Evolutionary conservation across 2,113 vertebrate species (phyloP).

Genomic region (Triplophysa rosa): DNA sequence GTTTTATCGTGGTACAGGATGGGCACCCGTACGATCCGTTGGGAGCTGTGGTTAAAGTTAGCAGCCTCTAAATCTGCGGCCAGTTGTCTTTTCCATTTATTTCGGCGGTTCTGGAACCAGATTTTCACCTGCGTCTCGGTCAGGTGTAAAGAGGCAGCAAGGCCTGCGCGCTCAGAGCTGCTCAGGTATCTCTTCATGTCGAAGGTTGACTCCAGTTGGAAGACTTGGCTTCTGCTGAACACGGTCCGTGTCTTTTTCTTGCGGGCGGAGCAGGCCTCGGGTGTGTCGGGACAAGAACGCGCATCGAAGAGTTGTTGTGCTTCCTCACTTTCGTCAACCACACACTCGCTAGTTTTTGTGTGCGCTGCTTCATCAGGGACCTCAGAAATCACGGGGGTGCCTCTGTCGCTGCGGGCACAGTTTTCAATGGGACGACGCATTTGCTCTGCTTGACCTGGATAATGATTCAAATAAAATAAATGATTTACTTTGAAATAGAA

Average conservation of each 20-base stretch:
- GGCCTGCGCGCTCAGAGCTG: conserved; percentile 83
- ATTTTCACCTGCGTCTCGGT: conserved; percentile 92
- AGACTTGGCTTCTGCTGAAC: conserved; percentile 87
- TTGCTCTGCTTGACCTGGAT: conserved; percentile 62
- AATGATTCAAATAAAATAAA: neutral
- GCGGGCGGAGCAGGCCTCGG: conserved; percentile 61
- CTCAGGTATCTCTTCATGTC: conserved; percentile 88
- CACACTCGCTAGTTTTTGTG: conserved; percentile 53
- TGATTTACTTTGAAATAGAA: neutral
- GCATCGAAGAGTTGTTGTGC: conserved; percentile 49
- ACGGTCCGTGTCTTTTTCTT: conserved; percentile 91
- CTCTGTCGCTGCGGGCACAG: conserved; percentile 77
- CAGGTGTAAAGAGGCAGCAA: conserved; percentile 83
- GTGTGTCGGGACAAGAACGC: conserved; percentile 53
- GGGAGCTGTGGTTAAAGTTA: conserved; percentile 78
- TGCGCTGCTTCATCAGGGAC: conserved; percentile 69
- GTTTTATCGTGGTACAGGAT: conserved; percentile 88
- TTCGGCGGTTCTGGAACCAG: conserved; percentile 90
- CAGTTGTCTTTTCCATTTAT: conserved; percentile 91
- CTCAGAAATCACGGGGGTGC: conserved; percentile 81
- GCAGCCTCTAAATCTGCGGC: conserved; percentile 86
- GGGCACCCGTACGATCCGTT: conserved; percentile 88
- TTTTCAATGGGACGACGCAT: conserved; percentile 56
- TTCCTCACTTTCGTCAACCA: conserved; percentile 65
- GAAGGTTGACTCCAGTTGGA: conserved; percentile 87